phyloP scores from a whole-genome alignment of 2,113 vertebrate genomes.

The Psilopsiagon aurifrons region DNA sequence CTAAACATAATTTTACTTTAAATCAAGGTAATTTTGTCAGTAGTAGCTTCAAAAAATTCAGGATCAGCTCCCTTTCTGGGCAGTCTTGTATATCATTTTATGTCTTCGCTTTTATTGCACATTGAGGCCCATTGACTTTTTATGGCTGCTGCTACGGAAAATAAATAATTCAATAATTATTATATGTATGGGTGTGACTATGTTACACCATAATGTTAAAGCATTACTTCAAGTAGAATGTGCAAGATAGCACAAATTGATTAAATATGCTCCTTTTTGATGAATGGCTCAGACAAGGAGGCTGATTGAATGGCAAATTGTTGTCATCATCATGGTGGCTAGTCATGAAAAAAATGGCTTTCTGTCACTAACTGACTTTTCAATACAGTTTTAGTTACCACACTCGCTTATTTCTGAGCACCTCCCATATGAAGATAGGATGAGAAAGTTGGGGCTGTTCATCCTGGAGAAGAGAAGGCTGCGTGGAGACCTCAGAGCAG shows the following conservation, averaged over 20 bases:
- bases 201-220: background rate
- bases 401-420: background rate
- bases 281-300: background rate
- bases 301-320: constrained; percentile 6
- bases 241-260: background rate
- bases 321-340: background rate
- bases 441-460: too few species aligned
- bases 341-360: constrained; percentile 57
- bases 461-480: too few species aligned
- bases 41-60: background rate
- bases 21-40: background rate
- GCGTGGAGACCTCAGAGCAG: too few species aligned
- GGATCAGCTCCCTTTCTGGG: background rate
- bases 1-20: background rate
- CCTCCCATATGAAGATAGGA: too few species aligned
- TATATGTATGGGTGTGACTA: background rate
- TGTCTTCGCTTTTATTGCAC: background rate
- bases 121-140: background rate
- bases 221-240: background rate
- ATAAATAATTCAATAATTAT: constrained; percentile 25
- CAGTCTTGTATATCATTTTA: background rate
- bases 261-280: background rate
- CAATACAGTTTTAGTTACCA: constrained; percentile 9
- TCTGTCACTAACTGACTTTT: constrained; percentile 53
- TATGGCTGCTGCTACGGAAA: background rate